A percentile compares a stretch with the other conserved stretches of the same genome.
Evolutionary conservation across 2,797 vertebrate species (phyloP).

Genomic region (Typhlichthys eigenmanni): DNA sequence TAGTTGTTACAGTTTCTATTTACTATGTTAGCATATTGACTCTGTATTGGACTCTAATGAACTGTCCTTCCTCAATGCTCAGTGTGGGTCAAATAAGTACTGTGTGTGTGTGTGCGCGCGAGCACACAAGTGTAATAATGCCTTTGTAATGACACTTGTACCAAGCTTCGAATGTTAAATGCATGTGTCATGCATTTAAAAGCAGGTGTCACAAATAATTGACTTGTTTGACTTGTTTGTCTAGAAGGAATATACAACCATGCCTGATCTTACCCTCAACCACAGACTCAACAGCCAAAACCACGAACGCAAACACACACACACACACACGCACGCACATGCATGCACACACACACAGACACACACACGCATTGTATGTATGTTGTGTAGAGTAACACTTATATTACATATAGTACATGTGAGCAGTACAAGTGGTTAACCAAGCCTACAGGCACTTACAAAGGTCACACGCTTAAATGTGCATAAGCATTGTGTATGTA

Average conservation of each 20-base stretch:
- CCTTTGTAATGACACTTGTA: constrained; percentile 9
- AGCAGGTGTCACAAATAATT: constrained; percentile 24
- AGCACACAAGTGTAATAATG: constrained; percentile 2
- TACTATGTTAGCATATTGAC: neutral
- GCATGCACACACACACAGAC: constrained; percentile 4
- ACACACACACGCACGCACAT: neutral
- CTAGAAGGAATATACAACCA: constrained; percentile 49
- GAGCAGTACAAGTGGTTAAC: too few relatives aligned
- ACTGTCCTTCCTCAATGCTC: neutral
- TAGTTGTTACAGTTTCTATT: too few relatives aligned
- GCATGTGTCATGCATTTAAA: neutral
- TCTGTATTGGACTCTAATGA: neutral
- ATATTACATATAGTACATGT: too few relatives aligned
- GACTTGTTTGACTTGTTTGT: constrained; percentile 53
- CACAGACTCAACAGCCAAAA: constrained; percentile 1
- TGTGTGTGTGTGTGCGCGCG: constrained; percentile 1
- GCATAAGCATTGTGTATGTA: too few relatives aligned
- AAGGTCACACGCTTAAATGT: too few relatives aligned
- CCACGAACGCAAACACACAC: neutral
- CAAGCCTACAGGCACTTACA: too few relatives aligned
- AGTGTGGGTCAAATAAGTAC: neutral
- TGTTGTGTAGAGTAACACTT: too few relatives aligned
- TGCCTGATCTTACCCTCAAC: constrained; percentile 54
- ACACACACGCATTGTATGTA: too few relatives aligned
- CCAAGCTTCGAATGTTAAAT: neutral